Conservation (phyloP, 2,797 vertebrate species). For the Threskiornis aethiopicus region DNA sequence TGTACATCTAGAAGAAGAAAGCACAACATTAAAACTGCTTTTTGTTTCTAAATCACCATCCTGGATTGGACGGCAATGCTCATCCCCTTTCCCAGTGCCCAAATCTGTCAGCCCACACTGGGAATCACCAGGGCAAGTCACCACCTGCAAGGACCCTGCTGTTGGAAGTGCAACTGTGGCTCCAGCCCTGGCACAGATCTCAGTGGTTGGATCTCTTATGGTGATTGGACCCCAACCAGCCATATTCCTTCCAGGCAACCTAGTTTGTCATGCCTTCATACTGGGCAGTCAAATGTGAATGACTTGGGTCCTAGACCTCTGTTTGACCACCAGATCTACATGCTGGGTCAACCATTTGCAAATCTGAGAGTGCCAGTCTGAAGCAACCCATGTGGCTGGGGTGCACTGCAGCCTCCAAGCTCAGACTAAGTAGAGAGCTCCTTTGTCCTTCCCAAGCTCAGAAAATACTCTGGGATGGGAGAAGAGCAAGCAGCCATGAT, state of each 20-base stretch:
- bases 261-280: not conserved
- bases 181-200: not conserved
- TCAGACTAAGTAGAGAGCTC: not conserved
- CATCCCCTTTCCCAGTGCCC: not conserved
- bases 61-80: not conserved
- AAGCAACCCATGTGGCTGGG: not conserved
- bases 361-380: not conserved
- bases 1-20: not conserved
- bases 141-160: not conserved
- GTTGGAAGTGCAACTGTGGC: not conserved
- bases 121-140: not conserved
- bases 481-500: not conserved
- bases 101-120: not conserved
- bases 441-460: not conserved
- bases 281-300: not conserved
- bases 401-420: not conserved
- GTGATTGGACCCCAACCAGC: not conserved
- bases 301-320: not conserved
- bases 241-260: not conserved
- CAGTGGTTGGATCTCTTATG: not conserved
- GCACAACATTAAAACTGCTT: not conserved
- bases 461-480: not conserved
- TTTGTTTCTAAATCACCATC: not conserved
- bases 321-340: not conserved
- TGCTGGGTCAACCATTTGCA: not conserved